Percentiles rank a stretch among this genome's conserved stretches.
Conservation (phyloP, 2,888 invertebrate genomes). For the Drosophila lacicola region DNA sequence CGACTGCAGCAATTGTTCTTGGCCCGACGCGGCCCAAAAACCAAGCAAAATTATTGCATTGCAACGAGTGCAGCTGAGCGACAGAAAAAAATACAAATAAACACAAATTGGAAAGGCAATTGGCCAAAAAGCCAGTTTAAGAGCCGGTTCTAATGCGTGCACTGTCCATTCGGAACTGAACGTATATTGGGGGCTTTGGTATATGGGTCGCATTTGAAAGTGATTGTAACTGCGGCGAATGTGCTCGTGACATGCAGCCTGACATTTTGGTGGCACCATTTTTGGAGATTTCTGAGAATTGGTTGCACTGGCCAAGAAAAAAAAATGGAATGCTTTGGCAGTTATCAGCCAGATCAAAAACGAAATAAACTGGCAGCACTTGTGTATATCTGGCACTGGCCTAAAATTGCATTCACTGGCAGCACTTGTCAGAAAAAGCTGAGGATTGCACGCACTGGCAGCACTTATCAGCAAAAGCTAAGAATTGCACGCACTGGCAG, state of each 20-base stretch:
- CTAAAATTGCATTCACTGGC: not conserved
- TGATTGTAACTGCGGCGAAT: constrained; percentile 62
- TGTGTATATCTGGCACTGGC: not conserved
- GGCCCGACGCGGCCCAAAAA: constrained; percentile 48
- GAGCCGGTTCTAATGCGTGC: constrained; percentile 77
- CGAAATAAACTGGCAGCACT: not conserved
- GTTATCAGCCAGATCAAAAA: too few relatives aligned
- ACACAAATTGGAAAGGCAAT: constrained; percentile 69
- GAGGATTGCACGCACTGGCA: too few relatives aligned
- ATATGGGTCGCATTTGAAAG: constrained; percentile 75
- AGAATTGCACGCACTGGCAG: too few relatives aligned
- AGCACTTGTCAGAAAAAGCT: not conserved
- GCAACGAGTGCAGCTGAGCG: constrained; percentile 23
- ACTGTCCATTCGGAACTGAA: constrained; percentile 46
- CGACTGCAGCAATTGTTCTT: constrained; percentile 41
- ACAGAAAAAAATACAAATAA: constrained; percentile 21
- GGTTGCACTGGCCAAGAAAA: constrained; percentile 9
- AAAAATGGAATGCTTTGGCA: not conserved
- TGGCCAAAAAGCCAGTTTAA: constrained; percentile 54
- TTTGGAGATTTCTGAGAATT: constrained; percentile 22
- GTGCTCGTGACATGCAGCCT: constrained; percentile 35
- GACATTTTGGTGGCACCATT: constrained; percentile 43
- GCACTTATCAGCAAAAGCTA: too few relatives aligned
- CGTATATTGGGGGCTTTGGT: constrained; percentile 26
- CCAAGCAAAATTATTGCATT: constrained; percentile 28